phyloP scores from a whole-genome alignment of 1,140 invertebrate genomes.

The Bombyx mori region ASM3026992v2 NC_085131.1:6842501-6843000 shows the following conservation, averaged over 20 bases:
- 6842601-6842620: conserved; percentile 10
- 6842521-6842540: conserved; percentile 34
- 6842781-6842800: conserved; percentile 4
- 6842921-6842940: conserved; percentile 7
- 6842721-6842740: conserved; percentile 29
- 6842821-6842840: conserved; percentile 44
- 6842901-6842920: conserved; percentile 43
- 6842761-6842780: conserved; percentile 8
- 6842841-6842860: conserved; percentile 56
- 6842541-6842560: conserved; percentile 38
- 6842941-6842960: no score
- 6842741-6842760: conserved; percentile 6
- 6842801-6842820: conserved; percentile 22
- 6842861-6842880: conserved; percentile 59
- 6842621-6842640: conserved; percentile 30
- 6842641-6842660: conserved; percentile 41
- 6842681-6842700: conserved; percentile 56
- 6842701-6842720: conserved; percentile 44
- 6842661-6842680: conserved; percentile 47
- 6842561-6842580: conserved; percentile 37
- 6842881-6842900: conserved; percentile 56
- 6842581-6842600: conserved; percentile 20
- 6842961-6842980: no score
- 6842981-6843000: no score
- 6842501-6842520: conserved; percentile 28